Conservation (phyloP, 2,888 invertebrate genomes). For the Caenorhabditis angaria region DNA sequence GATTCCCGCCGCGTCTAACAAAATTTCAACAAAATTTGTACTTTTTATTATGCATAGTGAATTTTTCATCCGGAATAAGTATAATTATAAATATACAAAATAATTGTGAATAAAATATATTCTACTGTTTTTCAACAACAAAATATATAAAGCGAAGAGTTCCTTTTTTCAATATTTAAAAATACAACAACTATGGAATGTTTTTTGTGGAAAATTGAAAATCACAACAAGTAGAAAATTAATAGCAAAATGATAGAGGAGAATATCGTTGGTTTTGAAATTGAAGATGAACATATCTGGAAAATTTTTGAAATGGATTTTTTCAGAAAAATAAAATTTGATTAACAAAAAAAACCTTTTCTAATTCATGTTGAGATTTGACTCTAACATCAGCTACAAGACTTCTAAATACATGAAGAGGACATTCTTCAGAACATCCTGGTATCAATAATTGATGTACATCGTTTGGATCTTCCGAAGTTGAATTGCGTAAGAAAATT, state of each 20-base stretch:
- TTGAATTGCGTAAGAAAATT: slow-evolving; percentile 40
- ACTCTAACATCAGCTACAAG: slow-evolving; percentile 32
- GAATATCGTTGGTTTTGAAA: too few relatives aligned
- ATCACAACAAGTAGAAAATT: background rate
- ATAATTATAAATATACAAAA: too few relatives aligned
- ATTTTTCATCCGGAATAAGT: too few relatives aligned
- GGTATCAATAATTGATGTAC: slow-evolving; percentile 35
- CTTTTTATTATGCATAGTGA: too few relatives aligned
- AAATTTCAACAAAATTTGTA: too few relatives aligned
- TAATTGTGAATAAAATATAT: too few relatives aligned
- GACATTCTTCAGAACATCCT: slow-evolving; percentile 35
- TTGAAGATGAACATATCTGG: slow-evolving; percentile 4
- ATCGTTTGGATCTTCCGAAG: slow-evolving; percentile 37
- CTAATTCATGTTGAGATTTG: slow-evolving; percentile 28
- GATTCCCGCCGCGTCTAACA: too few relatives aligned
- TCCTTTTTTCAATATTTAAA: background rate
- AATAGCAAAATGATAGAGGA: too few relatives aligned
- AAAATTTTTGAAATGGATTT: background rate
- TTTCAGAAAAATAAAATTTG: background rate
- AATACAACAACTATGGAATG: background rate
- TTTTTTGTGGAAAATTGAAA: background rate
- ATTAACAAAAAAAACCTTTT: too few relatives aligned
- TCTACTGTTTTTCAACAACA: too few relatives aligned
- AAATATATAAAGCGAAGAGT: too few relatives aligned
- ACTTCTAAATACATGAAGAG: slow-evolving; percentile 27